Base-by-base conservation (phyloP, 2,797 vertebrate species). In the Sebastes itinus region DNA sequence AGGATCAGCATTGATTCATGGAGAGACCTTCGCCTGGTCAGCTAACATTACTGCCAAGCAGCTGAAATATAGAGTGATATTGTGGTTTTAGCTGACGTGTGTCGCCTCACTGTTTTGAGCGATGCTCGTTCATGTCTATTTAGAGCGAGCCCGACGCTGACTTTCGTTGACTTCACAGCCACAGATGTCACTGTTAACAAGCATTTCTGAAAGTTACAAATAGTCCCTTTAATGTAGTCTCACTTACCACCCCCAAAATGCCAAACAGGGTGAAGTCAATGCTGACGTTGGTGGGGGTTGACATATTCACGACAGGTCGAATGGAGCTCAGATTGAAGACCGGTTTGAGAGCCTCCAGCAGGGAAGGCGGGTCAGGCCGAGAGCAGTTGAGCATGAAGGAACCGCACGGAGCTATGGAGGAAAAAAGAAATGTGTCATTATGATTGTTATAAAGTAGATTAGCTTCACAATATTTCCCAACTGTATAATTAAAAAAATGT, bases 221-320 rank as follows among this genome's bases (percentile, higher is more conserved):
- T 12, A 35, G 33, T 35, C 11, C 33, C 33, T 35, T 35, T 12
- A 8, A 30, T 61, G 4, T 16, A 18, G 2, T 14, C 8, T 70
- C 18, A 1, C 86, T 88, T 78, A 95, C 93, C 92, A 95, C 93
- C 13, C 94, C 92, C 58, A 95, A 66, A 54, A 95, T 94, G 33
- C 91, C 91, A 67, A 80, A 93, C 59, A 95, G 61, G 35, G 7
- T 87, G 79, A 95, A 93, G 12, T 10, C 18, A n/a, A 94, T 62
- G 73, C 18, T 82, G 74, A 95, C 81, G 0, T 25, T 79, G 8
- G 92, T 95, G 6, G 79, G 22, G 1, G 83, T 88, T 22, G 88
- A 89, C 2, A 69, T 2, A 38, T 88, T 87, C 54, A 69, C 2
- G 4, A 93, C 90, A 7, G 92, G 94, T 70, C 88, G 85, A 63